A percentile compares a stretch with the other conserved stretches of the same genome.
phyloP scores from a whole-genome alignment of 2,113 vertebrate species.

The Macquaria ambigua region DNA sequence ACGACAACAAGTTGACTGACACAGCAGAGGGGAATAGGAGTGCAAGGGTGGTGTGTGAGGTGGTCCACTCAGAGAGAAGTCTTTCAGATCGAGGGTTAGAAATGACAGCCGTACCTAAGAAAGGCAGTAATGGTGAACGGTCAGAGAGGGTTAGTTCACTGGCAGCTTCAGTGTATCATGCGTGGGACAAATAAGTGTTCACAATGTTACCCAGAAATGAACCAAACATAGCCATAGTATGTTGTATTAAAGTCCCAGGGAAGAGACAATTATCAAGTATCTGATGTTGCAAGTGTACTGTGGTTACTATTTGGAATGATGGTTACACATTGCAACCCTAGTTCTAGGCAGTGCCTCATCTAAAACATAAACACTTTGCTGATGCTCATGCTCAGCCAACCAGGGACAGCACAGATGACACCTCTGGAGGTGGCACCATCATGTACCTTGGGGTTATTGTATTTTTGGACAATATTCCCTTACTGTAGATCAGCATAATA shows the following conservation, averaged over 20 bases:
- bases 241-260: background rate
- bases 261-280: background rate
- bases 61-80: constrained; percentile 45
- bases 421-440: background rate
- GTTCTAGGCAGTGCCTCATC: background rate
- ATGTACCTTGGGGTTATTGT: background rate
- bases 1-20: constrained; percentile 65
- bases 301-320: background rate
- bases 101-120: constrained; percentile 52
- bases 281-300: background rate
- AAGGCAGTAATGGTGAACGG: constrained; percentile 48
- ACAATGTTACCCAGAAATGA: background rate
- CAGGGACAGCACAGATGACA: background rate
- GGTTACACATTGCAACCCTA: background rate
- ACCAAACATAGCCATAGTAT: background rate
- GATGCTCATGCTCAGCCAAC: constrained; percentile 4
- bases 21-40: constrained; percentile 46
- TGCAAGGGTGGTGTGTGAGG: constrained; percentile 37
- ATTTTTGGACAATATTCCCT: background rate
- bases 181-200: constrained; percentile 77
- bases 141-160: constrained; percentile 62
- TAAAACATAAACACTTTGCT: background rate
- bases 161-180: constrained; percentile 76
- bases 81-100: constrained; percentile 48
- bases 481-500: background rate